phyloP scores from a whole-genome alignment of 2,888 invertebrate species.

The Linnaemya vulpina region DNA sequence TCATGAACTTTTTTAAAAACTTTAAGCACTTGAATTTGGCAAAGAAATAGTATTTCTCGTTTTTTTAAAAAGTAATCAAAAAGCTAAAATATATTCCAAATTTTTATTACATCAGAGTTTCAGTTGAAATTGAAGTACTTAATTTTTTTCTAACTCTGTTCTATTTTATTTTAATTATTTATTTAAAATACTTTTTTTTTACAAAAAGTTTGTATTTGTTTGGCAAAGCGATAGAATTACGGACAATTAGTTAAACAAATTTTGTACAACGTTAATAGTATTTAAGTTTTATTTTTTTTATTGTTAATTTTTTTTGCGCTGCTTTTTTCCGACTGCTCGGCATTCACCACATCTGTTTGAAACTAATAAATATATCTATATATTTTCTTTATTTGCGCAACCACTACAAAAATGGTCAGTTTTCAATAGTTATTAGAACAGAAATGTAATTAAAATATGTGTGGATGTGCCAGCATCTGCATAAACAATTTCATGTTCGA shows the following conservation, averaged over 20 bases:
- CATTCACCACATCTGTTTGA: slow-evolving; percentile 15
- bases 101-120: not conserved
- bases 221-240: not conserved
- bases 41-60: no score
- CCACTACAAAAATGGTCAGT: slow-evolving; percentile 47
- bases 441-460: slow-evolving; percentile 57
- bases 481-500: not conserved
- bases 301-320: not conserved
- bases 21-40: no score
- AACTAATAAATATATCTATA: slow-evolving; percentile 56
- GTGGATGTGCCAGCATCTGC: not conserved
- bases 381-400: slow-evolving; percentile 28
- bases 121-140: not conserved
- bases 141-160: no score
- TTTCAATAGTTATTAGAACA: slow-evolving; percentile 38
- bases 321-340: not conserved
- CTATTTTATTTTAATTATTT: not conserved
- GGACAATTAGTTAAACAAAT: not conserved
- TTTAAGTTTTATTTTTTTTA: not conserved
- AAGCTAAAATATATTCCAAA: not conserved
- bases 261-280: slow-evolving; percentile 13
- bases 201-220: not conserved
- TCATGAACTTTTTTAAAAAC: no score
- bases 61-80: no score
- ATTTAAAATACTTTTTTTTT: not conserved